Conservation (phyloP, 2,888 invertebrate genomes). For the Mystacides longicornis region DNA sequence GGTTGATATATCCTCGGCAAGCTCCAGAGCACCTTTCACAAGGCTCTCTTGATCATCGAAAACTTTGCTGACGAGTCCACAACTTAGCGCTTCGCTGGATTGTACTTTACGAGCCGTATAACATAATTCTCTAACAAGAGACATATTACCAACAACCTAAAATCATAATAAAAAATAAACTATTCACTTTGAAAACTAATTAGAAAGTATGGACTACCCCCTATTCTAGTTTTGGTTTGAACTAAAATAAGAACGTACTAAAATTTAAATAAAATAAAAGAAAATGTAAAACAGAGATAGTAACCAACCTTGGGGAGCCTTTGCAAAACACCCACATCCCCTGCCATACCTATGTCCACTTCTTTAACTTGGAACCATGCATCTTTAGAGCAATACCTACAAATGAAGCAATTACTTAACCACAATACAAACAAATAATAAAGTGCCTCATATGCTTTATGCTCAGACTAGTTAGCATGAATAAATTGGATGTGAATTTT, state of each 20-base stretch:
- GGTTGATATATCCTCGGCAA: constrained; percentile 72
- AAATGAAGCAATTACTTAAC: too few species aligned
- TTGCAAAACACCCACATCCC: constrained; percentile 93
- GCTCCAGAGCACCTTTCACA: constrained; percentile 60
- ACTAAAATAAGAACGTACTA: too few species aligned
- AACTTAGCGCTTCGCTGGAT: constrained; percentile 70
- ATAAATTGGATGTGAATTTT: too few species aligned
- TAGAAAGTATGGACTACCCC: too few species aligned
- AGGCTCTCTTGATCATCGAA: constrained; percentile 62
- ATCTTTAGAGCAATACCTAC: constrained; percentile 80
- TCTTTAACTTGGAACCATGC: constrained; percentile 92
- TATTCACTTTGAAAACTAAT: neutral
- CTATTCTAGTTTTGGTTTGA: too few species aligned
- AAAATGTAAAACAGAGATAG: neutral
- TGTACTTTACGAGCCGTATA: constrained; percentile 77
- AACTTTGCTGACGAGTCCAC: constrained; percentile 78
- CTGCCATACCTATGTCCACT: constrained; percentile 79
- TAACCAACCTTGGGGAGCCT: constrained; percentile 81
- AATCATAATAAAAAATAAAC: constrained; percentile 19
- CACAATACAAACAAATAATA: too few species aligned
- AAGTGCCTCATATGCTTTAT: too few species aligned
- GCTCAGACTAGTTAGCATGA: too few species aligned
- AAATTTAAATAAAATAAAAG: too few species aligned
- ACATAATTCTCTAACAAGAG: constrained; percentile 79
- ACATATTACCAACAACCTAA: constrained; percentile 74